Conservation (phyloP, 2,113 vertebrate species). For the Aphelocoma coerulescens region DNA sequence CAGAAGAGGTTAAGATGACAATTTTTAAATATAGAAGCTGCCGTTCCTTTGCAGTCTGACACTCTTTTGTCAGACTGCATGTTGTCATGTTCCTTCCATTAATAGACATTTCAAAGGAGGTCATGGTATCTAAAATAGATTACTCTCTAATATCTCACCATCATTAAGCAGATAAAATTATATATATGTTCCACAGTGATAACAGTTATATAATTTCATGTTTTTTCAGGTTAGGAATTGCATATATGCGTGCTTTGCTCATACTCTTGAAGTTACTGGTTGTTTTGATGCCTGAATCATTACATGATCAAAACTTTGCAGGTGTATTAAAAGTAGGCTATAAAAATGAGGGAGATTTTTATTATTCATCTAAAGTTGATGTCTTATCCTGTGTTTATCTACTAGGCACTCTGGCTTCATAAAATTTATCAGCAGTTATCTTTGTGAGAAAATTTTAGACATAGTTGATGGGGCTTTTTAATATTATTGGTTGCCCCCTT, state of each 20-base stretch:
- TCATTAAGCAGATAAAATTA: slow-evolving; percentile 22
- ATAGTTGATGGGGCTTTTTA: background rate
- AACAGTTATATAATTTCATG: background rate
- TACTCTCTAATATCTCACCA: background rate
- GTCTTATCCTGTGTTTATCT: background rate
- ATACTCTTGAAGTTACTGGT: background rate
- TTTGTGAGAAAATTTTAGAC: background rate
- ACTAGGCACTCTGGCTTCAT: background rate
- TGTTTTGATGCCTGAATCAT: background rate
- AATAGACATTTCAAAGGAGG: slow-evolving; percentile 12
- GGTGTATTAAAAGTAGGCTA: background rate
- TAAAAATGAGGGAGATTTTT: background rate
- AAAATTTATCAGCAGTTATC: background rate
- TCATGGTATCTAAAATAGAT: slow-evolving; percentile 10
- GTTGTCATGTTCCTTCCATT: background rate
- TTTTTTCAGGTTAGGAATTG: background rate
- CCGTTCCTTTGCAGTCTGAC: background rate
- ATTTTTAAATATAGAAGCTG: background rate
- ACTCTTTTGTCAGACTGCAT: background rate
- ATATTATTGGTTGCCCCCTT: background rate
- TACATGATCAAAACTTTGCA: background rate
- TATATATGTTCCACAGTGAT: background rate
- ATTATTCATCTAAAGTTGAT: background rate
- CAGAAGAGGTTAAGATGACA: background rate
- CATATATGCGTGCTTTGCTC: background rate